Base-by-base conservation (phyloP, 1,140 invertebrate genomes). In the Cydia fagiglandana region DNA sequence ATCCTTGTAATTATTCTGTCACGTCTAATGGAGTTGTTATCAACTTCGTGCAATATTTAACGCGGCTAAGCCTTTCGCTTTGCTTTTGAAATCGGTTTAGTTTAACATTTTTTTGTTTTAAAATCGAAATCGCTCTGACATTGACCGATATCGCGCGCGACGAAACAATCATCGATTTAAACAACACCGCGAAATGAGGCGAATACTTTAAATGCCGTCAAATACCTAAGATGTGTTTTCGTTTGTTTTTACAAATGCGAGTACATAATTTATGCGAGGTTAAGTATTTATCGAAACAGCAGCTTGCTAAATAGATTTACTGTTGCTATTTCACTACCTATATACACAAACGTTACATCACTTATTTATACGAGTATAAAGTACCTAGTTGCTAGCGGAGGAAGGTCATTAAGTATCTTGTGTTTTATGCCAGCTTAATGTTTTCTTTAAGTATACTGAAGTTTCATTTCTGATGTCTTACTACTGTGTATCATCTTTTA, bases 51-150 rank as follows among this genome's bases (percentile, higher is more conserved):
- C 30, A 38, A 38, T 70, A 38, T 70, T 66, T 6, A 66, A 66
- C 12, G 4, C 38, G 66, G 15, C 66, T 38, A 20, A 41, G 30
- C 38, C 38, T 70, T 70, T 70, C 28, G 28, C 15, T 38, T 70
- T 70, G 66, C 38, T 30, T 38, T 30, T 30, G 28, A 41, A 30
- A 70, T 30, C 66, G 38, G 66, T 70, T 41, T 30, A 38, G 28
- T n/a, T 38, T 34, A n/a, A 20, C 66, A 56, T 56, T 56, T 47
- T 41, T 56, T 73, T 45, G 73, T 24, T 50, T 73, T 41, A 73
- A 73, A 73, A 73, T 73, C 73, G 73, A 73, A 73, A 73, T 47
- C 73, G 73, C 47, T 15, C 20, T 73, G 73, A 73, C 73, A 73
- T 73, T 73, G 73, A 73, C 73, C 73, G 66, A 70, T 70, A 70